Conservation (phyloP, 2,888 invertebrate species). For the Euproctis similis region DNA sequence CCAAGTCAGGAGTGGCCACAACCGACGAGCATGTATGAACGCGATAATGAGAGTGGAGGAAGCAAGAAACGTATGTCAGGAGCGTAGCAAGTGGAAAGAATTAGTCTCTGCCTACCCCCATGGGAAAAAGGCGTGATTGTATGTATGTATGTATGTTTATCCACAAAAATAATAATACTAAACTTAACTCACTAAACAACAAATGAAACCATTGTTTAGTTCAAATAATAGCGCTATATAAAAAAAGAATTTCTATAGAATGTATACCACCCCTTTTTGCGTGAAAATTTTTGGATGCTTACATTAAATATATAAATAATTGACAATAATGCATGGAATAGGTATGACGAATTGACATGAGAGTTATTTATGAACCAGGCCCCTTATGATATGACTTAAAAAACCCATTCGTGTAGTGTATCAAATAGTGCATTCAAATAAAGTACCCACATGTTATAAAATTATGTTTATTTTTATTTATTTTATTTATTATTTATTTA, state of each 20-base stretch:
- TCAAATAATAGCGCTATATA: conserved; percentile 11
- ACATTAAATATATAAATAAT: conserved; percentile 37
- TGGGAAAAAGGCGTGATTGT: no score
- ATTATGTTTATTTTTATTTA: conserved; percentile 25
- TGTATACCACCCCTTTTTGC: conserved; percentile 22
- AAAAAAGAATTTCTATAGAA: conserved; percentile 20
- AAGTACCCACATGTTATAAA: conserved; percentile 59
- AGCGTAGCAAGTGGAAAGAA: no score
- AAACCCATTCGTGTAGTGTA: no score
- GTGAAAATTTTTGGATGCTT: conserved; percentile 20
- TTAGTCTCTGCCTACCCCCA: no score
- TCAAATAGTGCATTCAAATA: conserved; percentile 41
- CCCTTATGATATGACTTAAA: conserved; percentile 33
- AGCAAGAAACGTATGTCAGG: no score
- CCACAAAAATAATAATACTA: no score
- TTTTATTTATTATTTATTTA: no score
- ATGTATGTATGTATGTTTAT: no score
- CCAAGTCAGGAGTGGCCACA: no score
- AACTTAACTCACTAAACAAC: no score
- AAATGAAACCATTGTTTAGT: conserved; percentile 16
- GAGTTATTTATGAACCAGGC: conserved; percentile 44
- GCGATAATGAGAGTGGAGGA: no score
- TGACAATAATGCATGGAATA: conserved; percentile 54
- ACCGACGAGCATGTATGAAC: no score
- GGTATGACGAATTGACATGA: conserved; percentile 57